phyloP scores from a whole-genome alignment of 2,797 vertebrate genomes.

The Micropoecilia bifurca region DNA sequence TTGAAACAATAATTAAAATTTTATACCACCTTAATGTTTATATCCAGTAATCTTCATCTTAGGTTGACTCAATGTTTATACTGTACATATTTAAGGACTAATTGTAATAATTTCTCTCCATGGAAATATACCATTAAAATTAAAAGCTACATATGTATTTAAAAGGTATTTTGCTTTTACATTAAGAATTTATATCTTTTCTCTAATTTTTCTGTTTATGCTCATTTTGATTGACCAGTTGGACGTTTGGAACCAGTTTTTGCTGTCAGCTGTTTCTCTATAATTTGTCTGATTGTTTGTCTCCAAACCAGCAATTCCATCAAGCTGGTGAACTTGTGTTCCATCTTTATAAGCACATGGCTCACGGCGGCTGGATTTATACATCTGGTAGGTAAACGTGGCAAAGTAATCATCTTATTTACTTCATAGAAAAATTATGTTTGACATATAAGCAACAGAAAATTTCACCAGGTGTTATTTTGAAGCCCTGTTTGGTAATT shows the following conservation, averaged over 20 bases:
- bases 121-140: background rate
- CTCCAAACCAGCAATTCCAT: constrained; percentile 70
- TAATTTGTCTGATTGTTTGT: constrained; percentile 24
- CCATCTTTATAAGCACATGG: constrained; percentile 99
- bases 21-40: background rate
- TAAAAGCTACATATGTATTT: background rate
- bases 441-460: background rate
- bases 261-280: constrained; percentile 9
- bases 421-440: background rate
- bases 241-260: background rate
- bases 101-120: background rate
- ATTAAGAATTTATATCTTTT: background rate
- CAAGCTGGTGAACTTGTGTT: constrained; percentile 98
- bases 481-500: background rate
- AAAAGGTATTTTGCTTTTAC: background rate
- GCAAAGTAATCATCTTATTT: background rate
- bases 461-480: background rate
- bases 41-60: background rate
- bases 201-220: background rate
- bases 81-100: background rate
- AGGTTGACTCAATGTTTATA: background rate
- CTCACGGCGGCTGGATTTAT: constrained; percentile 99
- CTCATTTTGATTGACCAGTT: background rate
- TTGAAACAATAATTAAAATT: background rate
- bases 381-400: constrained; percentile 91